Base-by-base conservation (phyloP, 2,113 vertebrate genomes). In the Xyrauchen texanus region DNA sequence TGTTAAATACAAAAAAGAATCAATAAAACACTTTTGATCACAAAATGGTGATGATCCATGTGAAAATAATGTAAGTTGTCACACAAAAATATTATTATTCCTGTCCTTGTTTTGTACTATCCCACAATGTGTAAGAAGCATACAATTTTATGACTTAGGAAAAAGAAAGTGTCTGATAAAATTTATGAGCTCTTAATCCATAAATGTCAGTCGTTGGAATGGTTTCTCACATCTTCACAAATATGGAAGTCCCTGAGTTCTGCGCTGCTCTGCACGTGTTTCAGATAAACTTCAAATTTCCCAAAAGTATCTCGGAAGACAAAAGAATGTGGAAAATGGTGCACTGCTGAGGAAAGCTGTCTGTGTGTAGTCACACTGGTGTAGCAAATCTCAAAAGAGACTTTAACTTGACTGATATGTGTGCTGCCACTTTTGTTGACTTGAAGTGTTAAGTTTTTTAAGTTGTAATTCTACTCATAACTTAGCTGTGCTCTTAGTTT, bases 271-370 rank as follows among this genome's bases (percentile, higher is more conserved):
- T 84, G 74, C 84, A 85, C 89, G 78, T 90, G 89, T 89, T 91
- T 87, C 85, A 87, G 88, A 91, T 91, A 86, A 91, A 90, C 88
- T 86, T 90, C 90, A 90, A 90, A 90, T 93, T 88, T 90, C 90
- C 88, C 90, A 86, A 88, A 91, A 91, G 87, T 89, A 91, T 89
- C 92, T 94, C 93, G 87, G 90, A 94, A 95, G 85, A 90, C 88
- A 93, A 88, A 90, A 91, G 90, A 90, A 92, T 93, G 83, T 90
- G 83, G 89, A 70, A 90, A 88, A 89, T 91, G 90, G 92, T 92
- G 94, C 85, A 82, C 86, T 89, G 61, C 78, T 82, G 87, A 90
- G 89, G 90, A 86, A 85, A 92, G 89, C 89, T 89, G 87, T 82
- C 82, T 87, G 75, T 15, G 60, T 85, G 86, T 70, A 89, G 87